A percentile compares a stretch with the other conserved stretches of the same genome.
These are phyloP conservation scores for Pyrgilauda ruficollis DNA, from an alignment of 2,113 vertebrate genomes.

Conservation along the genomic window DNA sequence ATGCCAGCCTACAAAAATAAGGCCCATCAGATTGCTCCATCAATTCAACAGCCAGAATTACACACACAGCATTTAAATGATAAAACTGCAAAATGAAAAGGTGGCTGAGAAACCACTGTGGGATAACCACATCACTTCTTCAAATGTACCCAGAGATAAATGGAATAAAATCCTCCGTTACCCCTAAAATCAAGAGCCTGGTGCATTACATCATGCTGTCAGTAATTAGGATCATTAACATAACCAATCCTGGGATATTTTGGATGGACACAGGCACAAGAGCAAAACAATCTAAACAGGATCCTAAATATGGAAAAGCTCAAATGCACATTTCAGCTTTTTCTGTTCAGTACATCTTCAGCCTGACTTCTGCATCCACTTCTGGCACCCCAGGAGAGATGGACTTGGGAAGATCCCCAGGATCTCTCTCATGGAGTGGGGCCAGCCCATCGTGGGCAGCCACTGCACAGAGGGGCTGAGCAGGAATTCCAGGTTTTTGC, in stretches of 20 bases:
- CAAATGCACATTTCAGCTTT: neutral
- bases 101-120: neutral
- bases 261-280: neutral
- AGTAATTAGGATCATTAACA: neutral
- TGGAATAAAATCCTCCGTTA: neutral
- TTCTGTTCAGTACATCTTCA: neutral
- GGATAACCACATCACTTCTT: neutral
- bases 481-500: neutral
- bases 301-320: neutral
- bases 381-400: neutral
- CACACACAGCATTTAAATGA: neutral
- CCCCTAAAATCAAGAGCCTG: neutral
- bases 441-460: fast-evolving
- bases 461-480: neutral
- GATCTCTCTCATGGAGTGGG: neutral
- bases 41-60: neutral
- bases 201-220: neutral
- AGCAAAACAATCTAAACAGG: neutral
- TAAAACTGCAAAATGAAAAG: neutral
- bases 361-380: neutral
- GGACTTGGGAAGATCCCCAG: neutral
- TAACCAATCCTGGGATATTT: neutral
- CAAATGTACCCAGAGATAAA: neutral
- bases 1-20: slow-evolving; percentile 87
- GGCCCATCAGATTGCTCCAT: neutral